phyloP scores from a whole-genome alignment of 2,113 vertebrate genomes.

The Myotis lucifugus region DNA sequence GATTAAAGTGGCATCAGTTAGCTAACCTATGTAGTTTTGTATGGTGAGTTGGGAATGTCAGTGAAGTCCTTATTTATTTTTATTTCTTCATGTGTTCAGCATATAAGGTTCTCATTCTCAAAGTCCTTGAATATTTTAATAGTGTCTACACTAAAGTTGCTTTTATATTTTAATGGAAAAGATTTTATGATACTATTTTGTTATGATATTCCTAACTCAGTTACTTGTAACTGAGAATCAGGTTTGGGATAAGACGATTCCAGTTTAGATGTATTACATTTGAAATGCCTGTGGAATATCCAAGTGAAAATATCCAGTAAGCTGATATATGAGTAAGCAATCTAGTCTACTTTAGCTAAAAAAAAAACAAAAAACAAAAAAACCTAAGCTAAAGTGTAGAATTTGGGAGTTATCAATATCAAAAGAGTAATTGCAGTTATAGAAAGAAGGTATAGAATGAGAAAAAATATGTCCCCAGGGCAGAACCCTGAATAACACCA shows the following conservation, averaged over 20 bases:
- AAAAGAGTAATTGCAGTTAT: background rate
- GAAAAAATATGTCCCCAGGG: background rate
- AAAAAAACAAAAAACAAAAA: no score
- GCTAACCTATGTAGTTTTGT: background rate
- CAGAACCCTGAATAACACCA: background rate
- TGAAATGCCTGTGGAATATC: background rate
- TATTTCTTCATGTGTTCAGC: background rate
- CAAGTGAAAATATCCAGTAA: background rate
- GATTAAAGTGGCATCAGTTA: background rate
- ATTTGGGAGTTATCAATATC: background rate
- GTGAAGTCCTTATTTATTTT: background rate
- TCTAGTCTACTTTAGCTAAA: background rate
- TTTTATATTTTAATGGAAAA: background rate
- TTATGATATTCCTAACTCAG: background rate
- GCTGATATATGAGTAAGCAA: background rate
- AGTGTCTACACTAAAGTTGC: slow-evolving; percentile 5
- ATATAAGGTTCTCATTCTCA: background rate
- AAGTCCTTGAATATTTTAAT: background rate
- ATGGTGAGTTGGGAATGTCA: slow-evolving; percentile 10
- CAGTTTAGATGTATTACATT: background rate
- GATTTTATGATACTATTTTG: background rate
- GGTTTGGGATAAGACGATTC: background rate
- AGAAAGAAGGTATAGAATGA: background rate
- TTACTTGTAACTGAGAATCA: background rate
- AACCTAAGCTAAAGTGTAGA: background rate